Percentiles rank a stretch among this genome's conserved stretches.
phyloP scores from a whole-genome alignment of 1,140 invertebrate genomes.

The Papilio xuthus region DNA sequence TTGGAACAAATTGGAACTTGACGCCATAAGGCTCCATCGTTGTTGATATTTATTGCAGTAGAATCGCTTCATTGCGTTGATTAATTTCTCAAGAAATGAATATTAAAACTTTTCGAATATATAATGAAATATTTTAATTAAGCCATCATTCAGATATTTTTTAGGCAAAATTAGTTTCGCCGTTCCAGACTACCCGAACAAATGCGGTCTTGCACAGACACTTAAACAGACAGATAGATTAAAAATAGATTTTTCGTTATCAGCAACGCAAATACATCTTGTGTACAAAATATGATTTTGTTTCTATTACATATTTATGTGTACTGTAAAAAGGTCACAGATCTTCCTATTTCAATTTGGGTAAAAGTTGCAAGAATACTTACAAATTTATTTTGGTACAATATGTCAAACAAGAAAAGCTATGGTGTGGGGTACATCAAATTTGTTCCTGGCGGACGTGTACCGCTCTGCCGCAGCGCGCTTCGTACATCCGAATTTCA shows the following conservation, averaged over 20 bases:
- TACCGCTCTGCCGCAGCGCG: neutral
- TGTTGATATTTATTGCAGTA: neutral
- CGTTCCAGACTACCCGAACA: no score
- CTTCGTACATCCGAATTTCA: slow-evolving; percentile 15
- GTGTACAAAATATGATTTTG: no score
- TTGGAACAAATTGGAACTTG: slow-evolving; percentile 9
- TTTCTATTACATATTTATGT: no score
- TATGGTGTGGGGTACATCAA: neutral
- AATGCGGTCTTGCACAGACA: no score
- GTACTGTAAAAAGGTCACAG: neutral
- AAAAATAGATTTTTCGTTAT: no score
- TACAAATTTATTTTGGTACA: neutral
- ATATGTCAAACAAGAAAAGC: neutral
- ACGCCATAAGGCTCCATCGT: neutral
- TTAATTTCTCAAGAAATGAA: neutral
- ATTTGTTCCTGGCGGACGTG: slow-evolving; percentile 1
- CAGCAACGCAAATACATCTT: no score
- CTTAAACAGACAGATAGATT: no score
- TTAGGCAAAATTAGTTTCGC: neutral
- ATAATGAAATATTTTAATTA: neutral
- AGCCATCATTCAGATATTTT: neutral
- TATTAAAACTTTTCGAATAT: neutral
- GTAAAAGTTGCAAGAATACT: neutral
- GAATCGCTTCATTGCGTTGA: neutral
- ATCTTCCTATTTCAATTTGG: neutral